These are phyloP conservation scores for Cossypha heuglini DNA, from an alignment of 2,797 vertebrate genomes.

Conservation along the genomic window DNA sequence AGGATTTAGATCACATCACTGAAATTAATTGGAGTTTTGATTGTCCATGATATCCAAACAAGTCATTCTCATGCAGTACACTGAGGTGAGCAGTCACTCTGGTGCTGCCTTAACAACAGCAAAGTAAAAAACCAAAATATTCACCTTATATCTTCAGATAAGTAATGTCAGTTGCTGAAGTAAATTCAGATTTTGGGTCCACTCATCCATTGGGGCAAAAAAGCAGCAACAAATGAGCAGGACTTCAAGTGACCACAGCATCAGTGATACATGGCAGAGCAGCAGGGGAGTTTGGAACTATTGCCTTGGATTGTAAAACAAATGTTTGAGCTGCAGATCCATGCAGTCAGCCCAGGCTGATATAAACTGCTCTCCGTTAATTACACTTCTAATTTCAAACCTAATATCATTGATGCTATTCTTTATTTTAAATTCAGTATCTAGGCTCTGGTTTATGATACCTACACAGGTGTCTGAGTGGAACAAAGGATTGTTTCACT, in stretches of 20 bases:
- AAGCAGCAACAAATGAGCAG: background rate
- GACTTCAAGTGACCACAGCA: background rate
- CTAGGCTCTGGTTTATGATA: background rate
- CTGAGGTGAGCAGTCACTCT: background rate
- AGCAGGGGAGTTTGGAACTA: background rate
- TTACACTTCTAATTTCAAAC: background rate
- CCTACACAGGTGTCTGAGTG: background rate
- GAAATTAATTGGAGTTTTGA: background rate
- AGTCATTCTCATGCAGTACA: fast-evolving
- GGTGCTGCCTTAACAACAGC: background rate
- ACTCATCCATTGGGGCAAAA: fast-evolving
- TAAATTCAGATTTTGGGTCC: background rate
- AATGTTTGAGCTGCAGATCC: background rate
- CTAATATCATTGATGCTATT: background rate
- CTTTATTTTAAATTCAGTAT: background rate
- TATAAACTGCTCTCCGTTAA: background rate
- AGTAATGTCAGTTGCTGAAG: background rate
- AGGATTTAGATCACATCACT: background rate
- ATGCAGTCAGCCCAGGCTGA: background rate
- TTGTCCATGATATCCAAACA: background rate
- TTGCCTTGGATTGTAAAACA: background rate
- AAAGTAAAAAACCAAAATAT: background rate
- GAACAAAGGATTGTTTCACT: background rate
- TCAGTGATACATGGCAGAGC: background rate
- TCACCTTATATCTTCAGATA: background rate